These are phyloP conservation scores for Stomatorhinus ivindoensis DNA, from an alignment of 2,113 vertebrate species.

Conservation along the genomic window DNA sequence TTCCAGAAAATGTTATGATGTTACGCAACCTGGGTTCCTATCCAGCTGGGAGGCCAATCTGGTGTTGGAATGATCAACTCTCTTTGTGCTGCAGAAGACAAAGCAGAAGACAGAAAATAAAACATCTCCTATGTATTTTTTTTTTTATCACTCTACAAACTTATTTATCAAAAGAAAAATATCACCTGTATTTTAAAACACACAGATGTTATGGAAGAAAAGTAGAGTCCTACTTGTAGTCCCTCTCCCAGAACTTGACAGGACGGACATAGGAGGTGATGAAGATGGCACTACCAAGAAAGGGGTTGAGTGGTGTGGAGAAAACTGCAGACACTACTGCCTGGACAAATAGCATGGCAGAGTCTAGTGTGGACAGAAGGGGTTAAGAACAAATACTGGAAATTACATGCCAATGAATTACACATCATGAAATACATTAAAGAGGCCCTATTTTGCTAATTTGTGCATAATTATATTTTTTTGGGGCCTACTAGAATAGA, in stretches of 20 bases:
- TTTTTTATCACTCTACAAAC: not conserved
- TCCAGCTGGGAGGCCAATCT: slow-evolving; percentile 82
- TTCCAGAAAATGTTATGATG: not conserved
- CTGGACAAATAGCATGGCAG: slow-evolving; percentile 82
- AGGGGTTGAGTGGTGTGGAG: slow-evolving; percentile 79
- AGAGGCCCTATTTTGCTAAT: not conserved
- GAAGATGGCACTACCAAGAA: slow-evolving; percentile 84
- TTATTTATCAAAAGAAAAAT: not conserved
- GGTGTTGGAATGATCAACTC: slow-evolving; percentile 85
- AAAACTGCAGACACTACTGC: slow-evolving; percentile 75
- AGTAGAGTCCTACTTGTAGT: slow-evolving; percentile 71
- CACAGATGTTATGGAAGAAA: not conserved
- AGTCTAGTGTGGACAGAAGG: slow-evolving; percentile 54
- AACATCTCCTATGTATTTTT: not conserved
- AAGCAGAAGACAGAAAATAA: slow-evolving; percentile 21
- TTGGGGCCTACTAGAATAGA: not conserved
- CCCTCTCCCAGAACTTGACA: slow-evolving; percentile 86
- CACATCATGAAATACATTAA: not conserved
- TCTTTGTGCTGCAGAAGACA: slow-evolving; percentile 68
- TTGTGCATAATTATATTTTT: not conserved
- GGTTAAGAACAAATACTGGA: slow-evolving; percentile 54
- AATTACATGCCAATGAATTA: not conserved
- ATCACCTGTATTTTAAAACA: slow-evolving; percentile 6
- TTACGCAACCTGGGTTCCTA: slow-evolving; percentile 74
- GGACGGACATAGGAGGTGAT: slow-evolving; percentile 84